phyloP scores from a whole-genome alignment of 2,888 invertebrate species.

The Piscicola geometra region DNA sequence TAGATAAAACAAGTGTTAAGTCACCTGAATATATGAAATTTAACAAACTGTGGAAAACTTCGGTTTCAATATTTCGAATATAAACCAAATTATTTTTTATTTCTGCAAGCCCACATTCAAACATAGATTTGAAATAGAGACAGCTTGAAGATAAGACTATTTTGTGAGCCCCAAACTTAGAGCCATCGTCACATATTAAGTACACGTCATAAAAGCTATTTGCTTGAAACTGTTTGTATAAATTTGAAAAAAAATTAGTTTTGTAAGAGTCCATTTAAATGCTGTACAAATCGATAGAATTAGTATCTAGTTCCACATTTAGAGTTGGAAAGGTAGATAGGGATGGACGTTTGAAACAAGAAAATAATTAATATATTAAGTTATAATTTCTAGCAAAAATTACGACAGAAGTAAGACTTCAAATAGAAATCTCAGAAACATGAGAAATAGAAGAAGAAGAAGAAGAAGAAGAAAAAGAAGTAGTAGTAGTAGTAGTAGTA shows the following conservation, averaged over 20 bases:
- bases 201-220: slow-evolving; percentile 15
- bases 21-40: slow-evolving; percentile 31
- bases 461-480: too few species aligned
- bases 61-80: background rate
- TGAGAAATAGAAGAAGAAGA: too few species aligned
- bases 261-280: slow-evolving; percentile 2
- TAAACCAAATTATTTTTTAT: background rate
- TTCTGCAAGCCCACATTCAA: slow-evolving; percentile 10
- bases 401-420: too few species aligned
- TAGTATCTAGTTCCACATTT: too few species aligned
- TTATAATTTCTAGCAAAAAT: too few species aligned
- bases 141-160: slow-evolving; percentile 15
- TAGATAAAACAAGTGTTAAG: background rate
- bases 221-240: slow-evolving; percentile 3
- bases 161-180: slow-evolving; percentile 24
- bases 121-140: slow-evolving; percentile 24
- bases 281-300: too few species aligned
- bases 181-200: slow-evolving; percentile 16
- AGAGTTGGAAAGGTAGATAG: too few species aligned
- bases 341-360: too few species aligned
- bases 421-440: too few species aligned
- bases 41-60: slow-evolving; percentile 9
- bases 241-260: slow-evolving; percentile 10
- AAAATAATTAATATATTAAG: too few species aligned
- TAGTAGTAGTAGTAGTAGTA: too few species aligned